A percentile compares a stretch with the other conserved stretches of the same genome.
Evolutionary conservation across 37 sponge, comb jelly and placozoan species (phyloP).

Genomic region (Theonella swinhoei): DNA sequence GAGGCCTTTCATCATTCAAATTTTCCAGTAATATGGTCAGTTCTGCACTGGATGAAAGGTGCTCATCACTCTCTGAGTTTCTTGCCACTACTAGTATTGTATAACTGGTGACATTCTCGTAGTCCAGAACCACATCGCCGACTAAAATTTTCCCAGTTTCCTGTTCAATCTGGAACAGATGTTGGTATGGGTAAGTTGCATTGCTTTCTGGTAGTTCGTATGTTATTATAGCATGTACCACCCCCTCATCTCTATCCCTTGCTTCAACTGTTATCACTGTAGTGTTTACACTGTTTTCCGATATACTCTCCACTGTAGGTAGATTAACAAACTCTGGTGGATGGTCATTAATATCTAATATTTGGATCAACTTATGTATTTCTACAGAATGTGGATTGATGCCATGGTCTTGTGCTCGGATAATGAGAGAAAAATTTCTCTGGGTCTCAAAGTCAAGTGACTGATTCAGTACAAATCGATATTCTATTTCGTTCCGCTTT

Average conservation of each 20-base stretch:
- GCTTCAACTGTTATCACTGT: slow-evolving; percentile 6
- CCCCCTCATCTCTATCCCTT: slow-evolving; percentile 35
- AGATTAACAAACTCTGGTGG: slow-evolving; percentile 47
- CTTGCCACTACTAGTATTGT: not conserved
- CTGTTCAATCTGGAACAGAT: slow-evolving; percentile 10
- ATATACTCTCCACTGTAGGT: not conserved
- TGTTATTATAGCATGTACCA: slow-evolving; percentile 30
- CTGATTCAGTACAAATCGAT: not conserved
- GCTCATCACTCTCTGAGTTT: not conserved
- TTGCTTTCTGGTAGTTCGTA: slow-evolving; percentile 16
- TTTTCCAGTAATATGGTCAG: slow-evolving; percentile 19
- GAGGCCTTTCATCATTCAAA: slow-evolving; percentile 65
- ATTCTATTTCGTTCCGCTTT: not conserved
- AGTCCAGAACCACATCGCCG: not conserved
- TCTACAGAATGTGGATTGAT: slow-evolving; percentile 8
- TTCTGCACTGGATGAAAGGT: not conserved
- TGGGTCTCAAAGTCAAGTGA: slow-evolving; percentile 46
- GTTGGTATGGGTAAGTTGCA: slow-evolving; percentile 39
- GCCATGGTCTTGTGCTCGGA: slow-evolving; percentile 48
- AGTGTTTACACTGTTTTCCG: not conserved
- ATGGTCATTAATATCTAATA: slow-evolving; percentile 60
- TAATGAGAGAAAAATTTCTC: slow-evolving; percentile 28
- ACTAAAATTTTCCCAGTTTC: slow-evolving; percentile 26
- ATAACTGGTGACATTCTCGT: not conserved
- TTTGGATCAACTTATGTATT: slow-evolving; percentile 16